Conservation (phyloP, 2,888 invertebrate species). For the Stenurella melanura region DNA sequence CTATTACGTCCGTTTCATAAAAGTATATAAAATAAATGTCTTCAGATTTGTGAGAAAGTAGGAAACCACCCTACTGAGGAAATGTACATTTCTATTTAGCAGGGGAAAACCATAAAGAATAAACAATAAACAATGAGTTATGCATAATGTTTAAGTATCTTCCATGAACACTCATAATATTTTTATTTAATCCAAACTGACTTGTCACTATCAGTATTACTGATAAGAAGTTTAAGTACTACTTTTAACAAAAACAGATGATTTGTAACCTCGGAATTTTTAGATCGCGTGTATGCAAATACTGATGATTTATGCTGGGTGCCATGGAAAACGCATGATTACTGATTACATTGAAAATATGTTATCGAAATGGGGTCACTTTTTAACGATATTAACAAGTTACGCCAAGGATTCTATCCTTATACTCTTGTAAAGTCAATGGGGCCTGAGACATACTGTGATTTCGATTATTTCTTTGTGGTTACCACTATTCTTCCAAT, state of each 20-base stretch:
- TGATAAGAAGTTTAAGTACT: not conserved
- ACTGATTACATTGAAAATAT: too few relatives aligned
- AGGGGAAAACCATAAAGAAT: not conserved
- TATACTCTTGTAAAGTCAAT: too few relatives aligned
- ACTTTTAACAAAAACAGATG: not conserved
- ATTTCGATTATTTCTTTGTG: too few relatives aligned
- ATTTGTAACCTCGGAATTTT: not conserved
- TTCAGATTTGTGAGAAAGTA: not conserved
- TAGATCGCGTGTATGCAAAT: too few relatives aligned
- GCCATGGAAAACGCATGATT: too few relatives aligned
- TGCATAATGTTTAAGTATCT: not conserved
- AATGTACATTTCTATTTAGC: not conserved
- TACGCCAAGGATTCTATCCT: too few relatives aligned
- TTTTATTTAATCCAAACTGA: not conserved
- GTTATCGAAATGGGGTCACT: too few relatives aligned
- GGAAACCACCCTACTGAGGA: not conserved
- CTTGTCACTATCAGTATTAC: not conserved
- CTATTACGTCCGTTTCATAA: not conserved
- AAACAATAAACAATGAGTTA: not conserved
- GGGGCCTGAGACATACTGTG: too few relatives aligned
- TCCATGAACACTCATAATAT: not conserved
- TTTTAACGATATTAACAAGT: too few relatives aligned
- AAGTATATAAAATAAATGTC: not conserved
- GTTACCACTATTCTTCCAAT: too few relatives aligned
- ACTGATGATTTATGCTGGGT: too few relatives aligned